Conservation (phyloP, 2,797 vertebrate genomes). For the Myripristis murdjan region DNA sequence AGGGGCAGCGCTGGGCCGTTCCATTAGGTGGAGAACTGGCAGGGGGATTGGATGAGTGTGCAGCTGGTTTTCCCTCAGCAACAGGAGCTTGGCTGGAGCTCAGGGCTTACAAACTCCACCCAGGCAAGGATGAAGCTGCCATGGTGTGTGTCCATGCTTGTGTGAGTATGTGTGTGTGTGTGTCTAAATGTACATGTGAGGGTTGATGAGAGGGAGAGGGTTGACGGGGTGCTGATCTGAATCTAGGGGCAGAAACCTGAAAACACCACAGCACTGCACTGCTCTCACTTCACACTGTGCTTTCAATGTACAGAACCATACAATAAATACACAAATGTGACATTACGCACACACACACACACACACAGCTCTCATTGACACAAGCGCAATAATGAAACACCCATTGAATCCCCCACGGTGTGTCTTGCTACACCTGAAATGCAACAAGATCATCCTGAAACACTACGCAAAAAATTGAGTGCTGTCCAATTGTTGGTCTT, state of each 20-base stretch:
- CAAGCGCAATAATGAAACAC: too few relatives aligned
- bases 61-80: slow-evolving; percentile 77
- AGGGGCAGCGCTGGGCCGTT: slow-evolving; percentile 51
- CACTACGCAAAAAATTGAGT: slow-evolving; percentile 21
- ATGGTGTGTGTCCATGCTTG: slow-evolving; percentile 7
- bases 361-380: too few relatives aligned
- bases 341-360: background rate
- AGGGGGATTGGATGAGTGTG: slow-evolving; percentile 60
- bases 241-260: slow-evolving; percentile 25
- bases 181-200: slow-evolving; percentile 36
- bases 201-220: slow-evolving; percentile 5
- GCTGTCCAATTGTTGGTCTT: slow-evolving; percentile 48
- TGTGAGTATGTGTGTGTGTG: slow-evolving; percentile 4
- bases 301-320: slow-evolving; percentile 1
- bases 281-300: slow-evolving; percentile 5
- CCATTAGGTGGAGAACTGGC: slow-evolving; percentile 54
- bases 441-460: slow-evolving; percentile 3
- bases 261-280: slow-evolving; percentile 14
- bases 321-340: background rate
- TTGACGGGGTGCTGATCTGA: slow-evolving; percentile 21
- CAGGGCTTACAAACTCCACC: slow-evolving; percentile 61
- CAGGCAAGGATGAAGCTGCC: slow-evolving; percentile 53
- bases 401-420: too few relatives aligned
- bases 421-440: background rate
- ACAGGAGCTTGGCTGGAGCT: slow-evolving; percentile 68